Evolutionary conservation across 2,888 invertebrate genomes (phyloP).

Genomic region (Disparrhopalites patrizii): DNA sequence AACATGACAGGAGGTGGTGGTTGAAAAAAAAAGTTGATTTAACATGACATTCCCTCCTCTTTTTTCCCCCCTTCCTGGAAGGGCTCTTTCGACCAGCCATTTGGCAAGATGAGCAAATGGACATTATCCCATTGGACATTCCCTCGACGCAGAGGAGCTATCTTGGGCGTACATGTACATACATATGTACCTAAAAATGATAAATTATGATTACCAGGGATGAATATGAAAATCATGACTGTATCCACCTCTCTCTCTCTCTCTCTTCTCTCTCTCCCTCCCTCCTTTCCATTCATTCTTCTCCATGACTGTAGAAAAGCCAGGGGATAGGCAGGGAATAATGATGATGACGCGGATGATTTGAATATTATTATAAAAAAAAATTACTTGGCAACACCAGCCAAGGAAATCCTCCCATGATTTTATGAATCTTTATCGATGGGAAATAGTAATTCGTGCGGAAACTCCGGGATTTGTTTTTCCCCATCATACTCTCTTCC

Average conservation of each 20-base stretch:
- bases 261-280: background rate
- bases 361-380: background rate
- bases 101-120: too few relatives aligned
- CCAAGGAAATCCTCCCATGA: background rate
- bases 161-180: too few relatives aligned
- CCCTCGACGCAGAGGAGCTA: too few relatives aligned
- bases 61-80: too few relatives aligned
- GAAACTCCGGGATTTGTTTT: background rate
- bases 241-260: background rate
- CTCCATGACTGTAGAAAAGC: background rate
- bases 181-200: background rate
- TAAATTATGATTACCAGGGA: background rate
- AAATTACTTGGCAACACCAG: background rate
- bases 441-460: background rate
- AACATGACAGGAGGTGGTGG: too few relatives aligned
- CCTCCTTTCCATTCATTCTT: background rate
- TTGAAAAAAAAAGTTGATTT: too few relatives aligned
- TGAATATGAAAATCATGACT: background rate
- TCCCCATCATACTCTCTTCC: background rate
- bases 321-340: background rate
- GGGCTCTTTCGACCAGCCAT: too few relatives aligned
- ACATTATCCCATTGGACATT: too few relatives aligned
- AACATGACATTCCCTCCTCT: too few relatives aligned
- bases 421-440: constrained; percentile 1
- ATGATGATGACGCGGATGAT: background rate